Evolutionary conservation across 1,140 invertebrate species (phyloP), one percentile per base, ranked within the genome.

Genomic region (Macrobrachium nipponense): DNA sequence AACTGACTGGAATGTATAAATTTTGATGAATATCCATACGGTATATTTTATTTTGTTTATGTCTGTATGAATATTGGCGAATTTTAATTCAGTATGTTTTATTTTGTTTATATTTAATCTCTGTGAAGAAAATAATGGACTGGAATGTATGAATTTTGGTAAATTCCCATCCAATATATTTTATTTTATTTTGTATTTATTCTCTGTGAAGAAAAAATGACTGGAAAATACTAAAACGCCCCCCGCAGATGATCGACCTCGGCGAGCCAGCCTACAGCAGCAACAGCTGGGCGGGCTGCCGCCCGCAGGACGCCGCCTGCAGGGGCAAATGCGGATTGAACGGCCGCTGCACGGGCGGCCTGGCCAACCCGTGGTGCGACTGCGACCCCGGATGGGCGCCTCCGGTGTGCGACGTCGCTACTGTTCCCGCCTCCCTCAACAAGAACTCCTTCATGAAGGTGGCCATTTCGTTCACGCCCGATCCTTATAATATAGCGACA

Each of bases 211-310:
- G 12, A 80, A 43, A 64, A 64, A 73, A 66, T 44, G 72, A 59
- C 51, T 43, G 43, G 51, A 18, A n/a, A n/a, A n/a, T 20, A 70
- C 17, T 66, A 68, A 23, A 85, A 75, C 70, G 23, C 70, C 75
- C 62, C 44, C 61, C 51, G 64, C 82, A 85, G 82, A 61, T 85
- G 64, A 76, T 85, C 75, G 82, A 85, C 58, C 76, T 85, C 51
- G 82, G 82, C 12, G 82, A 85, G 82, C 82, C 82, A 17, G 44
- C 82, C 75, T 85, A 79, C 82, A 70, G 62, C 66, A 60, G n/a
- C 44, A 58, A 27, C 23, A 85, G 75, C 18, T 51, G 14, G 17
- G 17, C 60, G 5, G 82, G 82, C 44, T 85, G 82, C 59, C 61
- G 43, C n/a, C 64, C 58, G n/a, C 82, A 85, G 76, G 51, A 79